Conservation (phyloP, 2,113 vertebrate genomes). For the Ageneiosus marmoratus region DNA sequence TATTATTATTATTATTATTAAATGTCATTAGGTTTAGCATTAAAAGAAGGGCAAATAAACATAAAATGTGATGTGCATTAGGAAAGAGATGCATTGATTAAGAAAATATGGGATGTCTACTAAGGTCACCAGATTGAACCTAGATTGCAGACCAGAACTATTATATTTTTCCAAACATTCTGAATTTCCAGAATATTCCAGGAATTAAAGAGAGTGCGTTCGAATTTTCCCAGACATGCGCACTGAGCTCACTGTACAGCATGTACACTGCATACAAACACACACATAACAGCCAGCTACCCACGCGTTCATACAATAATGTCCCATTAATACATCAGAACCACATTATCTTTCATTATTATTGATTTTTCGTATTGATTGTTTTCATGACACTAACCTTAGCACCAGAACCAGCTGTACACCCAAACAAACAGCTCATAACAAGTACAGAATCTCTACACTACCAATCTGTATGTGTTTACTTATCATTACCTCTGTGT, state of each 20-base stretch:
- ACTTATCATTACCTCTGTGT: no score
- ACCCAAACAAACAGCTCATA: conserved; percentile 8
- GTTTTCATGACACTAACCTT: not conserved
- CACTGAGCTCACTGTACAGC: not conserved
- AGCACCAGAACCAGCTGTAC: not conserved
- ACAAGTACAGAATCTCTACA: conserved; percentile 5
- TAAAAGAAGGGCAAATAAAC: not conserved
- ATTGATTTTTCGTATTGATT: not conserved
- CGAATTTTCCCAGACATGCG: conserved; percentile 3
- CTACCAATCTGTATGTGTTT: not conserved
- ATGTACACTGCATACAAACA: not conserved
- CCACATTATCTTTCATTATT: not conserved
- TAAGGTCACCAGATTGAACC: not conserved
- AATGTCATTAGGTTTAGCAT: not conserved
- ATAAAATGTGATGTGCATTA: not conserved
- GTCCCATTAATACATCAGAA: not conserved
- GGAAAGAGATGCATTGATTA: not conserved
- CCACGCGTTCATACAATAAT: not conserved
- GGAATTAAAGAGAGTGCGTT: not conserved
- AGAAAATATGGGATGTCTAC: not conserved
- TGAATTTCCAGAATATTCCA: not conserved
- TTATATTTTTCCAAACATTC: not conserved
- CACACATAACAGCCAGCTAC: not conserved
- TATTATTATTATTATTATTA: no score
- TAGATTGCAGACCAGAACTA: not conserved